These are phyloP conservation scores for Tinamus guttatus DNA, from an alignment of 2,113 vertebrate genomes.

Conservation along the genomic window DNA sequence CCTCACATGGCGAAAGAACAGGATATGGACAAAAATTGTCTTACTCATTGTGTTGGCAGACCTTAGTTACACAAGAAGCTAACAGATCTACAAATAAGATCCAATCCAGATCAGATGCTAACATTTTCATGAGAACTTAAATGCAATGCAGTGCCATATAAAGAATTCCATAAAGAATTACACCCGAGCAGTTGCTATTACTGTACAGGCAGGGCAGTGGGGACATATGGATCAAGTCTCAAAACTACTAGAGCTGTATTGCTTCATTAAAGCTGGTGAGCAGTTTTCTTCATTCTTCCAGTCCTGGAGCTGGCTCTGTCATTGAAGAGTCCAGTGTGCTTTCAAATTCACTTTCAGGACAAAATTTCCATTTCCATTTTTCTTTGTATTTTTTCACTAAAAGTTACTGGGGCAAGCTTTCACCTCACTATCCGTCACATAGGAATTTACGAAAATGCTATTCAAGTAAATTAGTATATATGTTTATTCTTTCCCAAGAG, in stretches of 20 bases:
- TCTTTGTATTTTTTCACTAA: not conserved
- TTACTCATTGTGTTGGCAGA: not conserved
- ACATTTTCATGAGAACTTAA: not conserved
- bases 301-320: not conserved
- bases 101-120: not conserved
- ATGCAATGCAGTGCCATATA: not conserved
- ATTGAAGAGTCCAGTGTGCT: not conserved
- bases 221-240: not conserved
- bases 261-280: not conserved
- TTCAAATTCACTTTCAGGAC: not conserved
- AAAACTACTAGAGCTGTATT: not conserved
- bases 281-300: not conserved
- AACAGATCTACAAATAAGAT: not conserved
- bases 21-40: not conserved
- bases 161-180: not conserved
- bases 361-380: not conserved
- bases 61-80: not conserved
- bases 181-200: not conserved
- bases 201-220: rapidly evolving
- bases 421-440: not conserved
- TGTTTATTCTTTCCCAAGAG: not conserved
- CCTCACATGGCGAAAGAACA: not conserved
- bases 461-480: not conserved
- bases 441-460: not conserved
- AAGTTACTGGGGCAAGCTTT: not conserved